Percentiles rank a stretch among this genome's conserved stretches.
These are phyloP conservation scores for Lasius platythorax DNA, from an alignment of 2,888 invertebrate genomes.

Conservation along the genomic window DNA sequence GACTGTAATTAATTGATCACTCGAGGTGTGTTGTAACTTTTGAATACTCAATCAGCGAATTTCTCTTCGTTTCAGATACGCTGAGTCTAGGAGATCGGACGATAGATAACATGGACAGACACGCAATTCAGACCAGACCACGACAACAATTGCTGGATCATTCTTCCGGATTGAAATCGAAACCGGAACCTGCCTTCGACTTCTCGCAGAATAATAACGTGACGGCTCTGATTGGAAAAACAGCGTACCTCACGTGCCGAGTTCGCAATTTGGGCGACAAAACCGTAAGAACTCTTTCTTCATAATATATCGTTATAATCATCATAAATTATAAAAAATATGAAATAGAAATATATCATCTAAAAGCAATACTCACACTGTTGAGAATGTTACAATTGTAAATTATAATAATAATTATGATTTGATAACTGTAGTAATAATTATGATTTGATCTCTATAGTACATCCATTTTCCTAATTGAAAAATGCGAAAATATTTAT, in stretches of 20 bases:
- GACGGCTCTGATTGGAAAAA: constrained; percentile 84
- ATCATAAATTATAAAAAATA: constrained; percentile 13
- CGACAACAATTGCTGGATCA: constrained; percentile 83
- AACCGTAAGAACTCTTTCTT: constrained; percentile 77
- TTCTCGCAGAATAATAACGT: constrained; percentile 82
- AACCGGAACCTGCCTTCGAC: constrained; percentile 84
- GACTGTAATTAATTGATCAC: constrained; percentile 4
- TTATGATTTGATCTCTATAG: neutral
- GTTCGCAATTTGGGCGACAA: constrained; percentile 84
- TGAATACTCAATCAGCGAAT: constrained; percentile 47
- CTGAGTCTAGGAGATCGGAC: constrained; percentile 84
- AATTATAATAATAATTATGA: neutral
- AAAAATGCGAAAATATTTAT: neutral
- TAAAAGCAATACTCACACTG: neutral
- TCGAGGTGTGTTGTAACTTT: neutral
- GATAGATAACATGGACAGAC: constrained; percentile 81
- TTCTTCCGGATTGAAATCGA: constrained; percentile 78
- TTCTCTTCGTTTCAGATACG: constrained; percentile 80
- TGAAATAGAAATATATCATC: constrained; percentile 19
- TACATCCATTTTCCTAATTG: neutral
- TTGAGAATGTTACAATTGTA: neutral
- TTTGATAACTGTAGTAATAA: neutral
- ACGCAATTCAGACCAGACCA: constrained; percentile 80
- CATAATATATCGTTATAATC: neutral
- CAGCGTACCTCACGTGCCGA: constrained; percentile 84